phyloP scores from a whole-genome alignment of 2,797 vertebrate species.

The Trachurus trachurus region DNA sequence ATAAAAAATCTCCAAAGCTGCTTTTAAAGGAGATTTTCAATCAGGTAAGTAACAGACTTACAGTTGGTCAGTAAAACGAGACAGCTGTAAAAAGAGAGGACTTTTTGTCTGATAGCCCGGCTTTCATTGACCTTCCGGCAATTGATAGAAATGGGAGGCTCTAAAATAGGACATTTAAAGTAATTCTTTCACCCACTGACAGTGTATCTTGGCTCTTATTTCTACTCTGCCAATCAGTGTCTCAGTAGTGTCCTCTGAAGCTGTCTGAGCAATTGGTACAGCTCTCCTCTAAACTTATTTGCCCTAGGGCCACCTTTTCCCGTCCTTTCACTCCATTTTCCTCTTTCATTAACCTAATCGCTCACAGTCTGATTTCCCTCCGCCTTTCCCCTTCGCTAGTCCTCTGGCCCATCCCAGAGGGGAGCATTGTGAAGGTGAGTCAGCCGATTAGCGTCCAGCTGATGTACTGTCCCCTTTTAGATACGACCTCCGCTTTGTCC shows the following conservation, averaged over 20 bases:
- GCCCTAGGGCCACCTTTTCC: constrained; percentile 75
- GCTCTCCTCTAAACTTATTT: constrained; percentile 78
- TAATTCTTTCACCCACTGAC: constrained; percentile 70
- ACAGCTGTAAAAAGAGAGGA: constrained; percentile 58
- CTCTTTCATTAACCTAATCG: constrained; percentile 83
- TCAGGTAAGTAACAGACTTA: constrained; percentile 38
- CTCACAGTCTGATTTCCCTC: constrained; percentile 77
- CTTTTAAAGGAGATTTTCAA: constrained; percentile 44
- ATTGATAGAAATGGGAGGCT: constrained; percentile 58
- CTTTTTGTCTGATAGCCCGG: constrained; percentile 49
- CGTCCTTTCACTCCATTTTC: constrained; percentile 79
- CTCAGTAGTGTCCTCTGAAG: constrained; percentile 48
- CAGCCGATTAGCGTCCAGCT: constrained; percentile 80
- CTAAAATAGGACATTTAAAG: constrained; percentile 72
- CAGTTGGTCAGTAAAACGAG: constrained; percentile 55
- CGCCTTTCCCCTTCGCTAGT: constrained; percentile 64
- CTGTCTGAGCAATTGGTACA: constrained; percentile 65
- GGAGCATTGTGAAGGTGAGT: constrained; percentile 80
- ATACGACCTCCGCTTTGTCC: constrained; percentile 71
- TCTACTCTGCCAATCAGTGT: constrained; percentile 73
- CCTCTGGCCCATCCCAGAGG: constrained; percentile 73
- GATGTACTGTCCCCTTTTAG: constrained; percentile 76
- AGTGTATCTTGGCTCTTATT: constrained; percentile 70
- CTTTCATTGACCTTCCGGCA: constrained; percentile 73
- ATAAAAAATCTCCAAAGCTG: constrained; percentile 24